Evolutionary conservation across 2,797 vertebrate genomes (phyloP), one percentile per base, ranked within the genome.

Genomic region (Glyptemys insculpta): DNA sequence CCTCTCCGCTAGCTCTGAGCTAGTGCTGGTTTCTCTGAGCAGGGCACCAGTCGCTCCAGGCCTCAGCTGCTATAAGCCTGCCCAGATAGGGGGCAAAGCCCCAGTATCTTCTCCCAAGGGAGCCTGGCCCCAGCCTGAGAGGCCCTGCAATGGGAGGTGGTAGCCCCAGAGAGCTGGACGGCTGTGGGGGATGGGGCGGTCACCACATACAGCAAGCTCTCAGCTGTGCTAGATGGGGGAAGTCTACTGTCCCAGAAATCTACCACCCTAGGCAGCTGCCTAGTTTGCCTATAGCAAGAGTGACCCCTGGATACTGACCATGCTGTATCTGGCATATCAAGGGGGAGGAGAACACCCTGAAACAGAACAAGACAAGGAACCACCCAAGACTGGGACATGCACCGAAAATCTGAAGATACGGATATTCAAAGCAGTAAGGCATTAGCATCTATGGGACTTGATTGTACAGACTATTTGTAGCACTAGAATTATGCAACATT

Each of bases 341-440:
- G 15, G 4, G 78, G 90, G 57, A 92, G 34, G 5, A 86, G 94
- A 91, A 90, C 86, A 91, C 52, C 94, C 4, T 3, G 3, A 88
- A 86, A 91, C 62, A 88, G 12, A 47, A 83, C n/a, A n/a, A 41
- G 19, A 41, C 19, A 72, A 72, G 44, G 83, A 96, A 86, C 86
- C 94, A 97, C 92, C 94, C 96, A 91, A 74, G 80, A 92, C 3
- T 96, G 95, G 93, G 90, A 94, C 59, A 6, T 11, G n/a, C 65
- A 68, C 19, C 2, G 21, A 37, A 37, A 68, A 37, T 5, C n/a
- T 68, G 65, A 37, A 72, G 21, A 72, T 41, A 41, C 19, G 1
- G 19, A 41, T 72, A 41, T 41, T 37, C n/a, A 72, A 72, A 41
- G 37, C 37, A 21, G 16, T 65, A 37, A 68, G 65, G 65, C 34